These are phyloP conservation scores for Caprella mutica DNA, from an alignment of 2,888 invertebrate genomes.

Conservation along the genomic window DNA sequence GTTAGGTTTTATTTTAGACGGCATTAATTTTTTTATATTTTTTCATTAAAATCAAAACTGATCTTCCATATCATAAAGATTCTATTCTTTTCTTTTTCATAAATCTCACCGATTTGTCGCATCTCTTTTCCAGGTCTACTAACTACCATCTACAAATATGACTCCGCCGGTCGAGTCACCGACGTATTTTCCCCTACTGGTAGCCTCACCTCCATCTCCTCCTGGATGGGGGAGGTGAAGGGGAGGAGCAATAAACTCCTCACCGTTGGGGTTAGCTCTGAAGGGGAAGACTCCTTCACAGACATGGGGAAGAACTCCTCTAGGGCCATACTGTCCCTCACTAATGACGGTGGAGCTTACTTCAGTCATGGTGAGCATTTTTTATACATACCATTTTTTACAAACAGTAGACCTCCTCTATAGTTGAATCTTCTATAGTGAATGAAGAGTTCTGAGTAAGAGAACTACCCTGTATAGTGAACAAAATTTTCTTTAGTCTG, in stretches of 20 bases:
- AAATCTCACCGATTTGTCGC: too few relatives aligned
- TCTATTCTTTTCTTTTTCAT: too few relatives aligned
- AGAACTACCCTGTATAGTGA: too few relatives aligned
- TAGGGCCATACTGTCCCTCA: conserved; percentile 20
- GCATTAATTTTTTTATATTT: too few relatives aligned
- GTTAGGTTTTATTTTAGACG: too few relatives aligned
- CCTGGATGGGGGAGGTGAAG: conserved; percentile 47
- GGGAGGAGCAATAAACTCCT: conserved; percentile 11
- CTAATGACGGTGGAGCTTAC: conserved; percentile 12
- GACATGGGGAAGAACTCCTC: conserved; percentile 10
- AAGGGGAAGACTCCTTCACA: conserved; percentile 6
- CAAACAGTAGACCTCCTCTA: too few relatives aligned
- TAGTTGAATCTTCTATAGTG: too few relatives aligned
- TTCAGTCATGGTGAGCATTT: conserved; percentile 22
- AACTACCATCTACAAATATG: conserved; percentile 68
- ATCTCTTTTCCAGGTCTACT: conserved; percentile 45
- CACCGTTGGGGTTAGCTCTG: conserved; percentile 22
- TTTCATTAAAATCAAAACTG: too few relatives aligned
- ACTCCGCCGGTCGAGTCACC: conserved; percentile 72
- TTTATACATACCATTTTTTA: neutral
- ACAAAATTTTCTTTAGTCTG: too few relatives aligned
- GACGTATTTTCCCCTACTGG: conserved; percentile 83
- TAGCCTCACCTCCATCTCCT: conserved; percentile 67
- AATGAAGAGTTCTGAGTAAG: too few relatives aligned
- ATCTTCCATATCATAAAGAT: too few relatives aligned